Evolutionary conservation across 2,888 invertebrate species (phyloP), one percentile per base, ranked within the genome.

Genomic region (Brachyopa scutellaris): DNA sequence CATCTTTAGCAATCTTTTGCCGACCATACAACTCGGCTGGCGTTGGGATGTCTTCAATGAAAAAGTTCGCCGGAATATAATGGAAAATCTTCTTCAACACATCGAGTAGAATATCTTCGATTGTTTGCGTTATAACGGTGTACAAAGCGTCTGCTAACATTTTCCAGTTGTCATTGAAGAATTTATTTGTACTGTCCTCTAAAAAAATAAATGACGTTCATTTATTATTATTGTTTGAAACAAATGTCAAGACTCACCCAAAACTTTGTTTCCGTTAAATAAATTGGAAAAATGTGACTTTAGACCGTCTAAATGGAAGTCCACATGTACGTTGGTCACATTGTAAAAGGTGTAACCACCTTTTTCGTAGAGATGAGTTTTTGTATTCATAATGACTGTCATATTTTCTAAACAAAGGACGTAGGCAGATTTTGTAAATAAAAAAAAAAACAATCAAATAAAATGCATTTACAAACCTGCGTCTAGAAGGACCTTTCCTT

Each of bases 131-230:
- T 82, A 95, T 91, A 85, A 95, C 94, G 31, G 94, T 93, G 85
- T 94, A 92, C 31, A 95, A 89, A 1, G 95, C 94, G 87, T 95
- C 95, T 0, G 94, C 93, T 1, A 95, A 92, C 85, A 94, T 93
- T 51, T 93, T 91, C 95, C 95, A 95, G 87, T 95, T 95, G 55
- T 93, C 93, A 88, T 95, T 95, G 84, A 95, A 91, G 87, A 95
- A 95, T 21, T 93, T 92, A 86, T 95, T 95, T 1, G 95, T 95
- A 85, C 94, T 94, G 84, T 95, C 94, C 93, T 95, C 95, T 95
- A 91, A 2, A 55, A 55, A 19, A 8, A 6, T 5, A 67, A 53
- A 7, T 19, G 6, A 1, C 11, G 1, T 29, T 57, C 11, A 6
- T 11, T 36, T 40, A 15, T 55, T 38, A 17, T 13, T 2, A 33